Conservation (phyloP, 2,888 invertebrate species). For the Acrocera orbiculus region DNA sequence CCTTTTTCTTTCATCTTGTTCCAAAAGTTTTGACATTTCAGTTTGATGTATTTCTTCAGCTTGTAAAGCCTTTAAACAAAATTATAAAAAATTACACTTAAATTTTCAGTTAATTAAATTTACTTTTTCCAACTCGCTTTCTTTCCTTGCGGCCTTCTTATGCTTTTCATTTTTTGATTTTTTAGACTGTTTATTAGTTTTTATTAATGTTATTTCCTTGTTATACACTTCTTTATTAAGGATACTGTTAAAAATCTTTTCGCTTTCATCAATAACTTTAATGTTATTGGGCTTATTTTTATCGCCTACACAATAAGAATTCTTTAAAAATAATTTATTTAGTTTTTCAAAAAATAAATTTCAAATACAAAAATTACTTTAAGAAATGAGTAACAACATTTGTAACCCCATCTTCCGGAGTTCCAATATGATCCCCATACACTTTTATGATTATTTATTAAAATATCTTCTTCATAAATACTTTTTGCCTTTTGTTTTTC, state of each 20-base stretch:
- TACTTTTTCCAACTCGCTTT: conserved; percentile 18
- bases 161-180: conserved; percentile 14
- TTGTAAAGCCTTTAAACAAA: conserved; percentile 36
- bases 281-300: conserved; percentile 1
- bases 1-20: conserved; percentile 74
- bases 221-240: no score
- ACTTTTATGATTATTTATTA: conserved; percentile 80
- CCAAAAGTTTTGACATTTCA: conserved; percentile 44
- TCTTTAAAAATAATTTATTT: conserved; percentile 27
- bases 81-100: no score
- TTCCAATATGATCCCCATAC: conserved; percentile 96
- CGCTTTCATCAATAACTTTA: no score
- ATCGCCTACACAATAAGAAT: conserved; percentile 76
- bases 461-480: conserved; percentile 87
- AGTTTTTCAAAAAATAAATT: neutral
- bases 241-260: no score
- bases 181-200: conserved; percentile 18
- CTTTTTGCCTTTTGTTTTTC: conserved; percentile 73
- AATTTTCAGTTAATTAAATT: no score
- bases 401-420: conserved; percentile 87
- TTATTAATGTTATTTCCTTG: no score
- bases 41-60: conserved; percentile 43
- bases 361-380: conserved; percentile 33
- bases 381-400: conserved; percentile 85
- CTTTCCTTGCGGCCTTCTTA: conserved; percentile 35